Evolutionary conservation across 2,888 invertebrate genomes (phyloP), one percentile per base, ranked within the genome.

Genomic region (Ormyrus pomaceus): DNA sequence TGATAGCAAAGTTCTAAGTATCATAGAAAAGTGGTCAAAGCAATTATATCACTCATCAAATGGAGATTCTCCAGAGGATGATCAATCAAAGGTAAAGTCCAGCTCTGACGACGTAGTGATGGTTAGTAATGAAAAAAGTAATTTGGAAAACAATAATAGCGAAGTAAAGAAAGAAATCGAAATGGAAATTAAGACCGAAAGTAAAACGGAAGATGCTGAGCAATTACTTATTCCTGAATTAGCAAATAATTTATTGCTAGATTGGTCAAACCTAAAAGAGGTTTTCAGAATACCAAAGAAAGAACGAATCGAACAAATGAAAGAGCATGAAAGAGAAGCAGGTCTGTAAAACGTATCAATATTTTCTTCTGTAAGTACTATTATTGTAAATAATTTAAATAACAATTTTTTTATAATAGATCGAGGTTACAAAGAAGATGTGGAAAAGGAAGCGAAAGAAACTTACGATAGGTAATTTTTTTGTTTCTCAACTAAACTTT

Each of bases 211-310:
- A 53, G 77, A 61, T 46, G 64, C 79, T 8, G 86, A 83, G 19
- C 86, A 85, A 56, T 13, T 82, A 56, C 73, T 86, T 48, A 87
- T 89, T 64, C 78, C 92, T 69, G 93, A 94, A 73, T 87, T 95
- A 6, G 94, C 94, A 19, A 90, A 91, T 61, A 93, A 94, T 85
- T 91, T 97, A 58, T 87, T 97, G 72, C 93, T 94, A 68, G 92
- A 94, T 79, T 97, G 97, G 97, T 93, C 94, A 5, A 93, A 92
- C 88, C 91, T 95, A 65, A 95, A 94, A 90, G 95, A 95, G 89
- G 93, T 94, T 11, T 98, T 98, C 90, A 95, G 96, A 89, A 98
- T 98, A 87, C 98, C 98, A 0, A 98, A 98, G 91, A 97, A 97
- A 85, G 97, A 98, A 88, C 93, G 97, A 77, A 95, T 97, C 82